A percentile compares a stretch with the other conserved stretches of the same genome.
phyloP scores from a whole-genome alignment of 2,888 invertebrate species.

The Sepiola atlantica region DNA sequence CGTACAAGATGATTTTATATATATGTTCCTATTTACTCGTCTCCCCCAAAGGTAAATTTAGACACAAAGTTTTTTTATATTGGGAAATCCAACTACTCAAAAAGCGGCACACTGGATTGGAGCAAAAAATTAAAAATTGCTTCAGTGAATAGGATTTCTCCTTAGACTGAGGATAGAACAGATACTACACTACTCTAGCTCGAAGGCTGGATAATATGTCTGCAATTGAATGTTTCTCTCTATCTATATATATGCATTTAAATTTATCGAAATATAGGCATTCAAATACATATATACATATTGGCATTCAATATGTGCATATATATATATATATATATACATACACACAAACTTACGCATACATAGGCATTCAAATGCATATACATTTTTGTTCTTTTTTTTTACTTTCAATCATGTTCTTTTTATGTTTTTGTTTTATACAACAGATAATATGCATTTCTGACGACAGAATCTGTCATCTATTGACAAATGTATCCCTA shows the following conservation, averaged over 20 bases:
- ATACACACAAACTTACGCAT: neutral
- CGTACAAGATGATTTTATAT: too few species aligned
- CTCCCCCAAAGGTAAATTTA: too few species aligned
- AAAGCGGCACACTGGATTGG: too few species aligned
- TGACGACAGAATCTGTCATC: neutral
- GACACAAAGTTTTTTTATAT: too few species aligned
- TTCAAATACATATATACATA: neutral
- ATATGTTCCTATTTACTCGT: too few species aligned
- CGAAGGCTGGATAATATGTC: too few species aligned
- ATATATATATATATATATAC: slow-evolving; percentile 37
- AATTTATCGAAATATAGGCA: neutral
- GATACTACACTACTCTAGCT: too few species aligned
- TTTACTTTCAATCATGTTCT: neutral
- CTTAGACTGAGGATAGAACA: too few species aligned
- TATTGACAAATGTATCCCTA: neutral
- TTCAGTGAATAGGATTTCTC: too few species aligned
- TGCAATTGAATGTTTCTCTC: neutral
- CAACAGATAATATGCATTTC: slow-evolving; percentile 4
- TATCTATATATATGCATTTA: slow-evolving; percentile 37
- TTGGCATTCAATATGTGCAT: neutral
- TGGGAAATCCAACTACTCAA: too few species aligned
- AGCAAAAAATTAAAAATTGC: too few species aligned
- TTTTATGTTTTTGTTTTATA: neutral
- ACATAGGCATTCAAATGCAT: neutral
- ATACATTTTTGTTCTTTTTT: neutral